Percentiles rank a stretch among this genome's conserved stretches.
Conservation (phyloP, 2,888 invertebrate species). For the Cantharis rustica region DNA sequence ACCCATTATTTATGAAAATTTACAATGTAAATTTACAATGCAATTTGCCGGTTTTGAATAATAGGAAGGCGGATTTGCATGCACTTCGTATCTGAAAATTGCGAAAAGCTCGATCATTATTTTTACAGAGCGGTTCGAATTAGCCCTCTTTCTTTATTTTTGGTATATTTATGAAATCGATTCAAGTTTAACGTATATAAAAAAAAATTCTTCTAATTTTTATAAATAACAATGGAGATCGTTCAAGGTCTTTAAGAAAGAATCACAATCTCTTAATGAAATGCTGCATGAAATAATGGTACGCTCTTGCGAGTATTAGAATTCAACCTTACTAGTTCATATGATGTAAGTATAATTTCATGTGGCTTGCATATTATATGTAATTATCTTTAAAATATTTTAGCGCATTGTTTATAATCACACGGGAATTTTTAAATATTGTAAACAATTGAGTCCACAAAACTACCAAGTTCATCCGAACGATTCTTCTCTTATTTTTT, state of each 20-base stretch:
- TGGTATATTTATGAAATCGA: not conserved
- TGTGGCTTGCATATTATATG: conserved; percentile 26
- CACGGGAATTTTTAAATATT: conserved; percentile 16
- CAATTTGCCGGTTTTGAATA: not conserved
- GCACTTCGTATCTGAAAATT: not conserved
- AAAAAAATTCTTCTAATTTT: not conserved
- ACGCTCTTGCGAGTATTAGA: conserved; percentile 23
- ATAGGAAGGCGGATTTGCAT: not conserved
- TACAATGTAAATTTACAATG: not conserved
- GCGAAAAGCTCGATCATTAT: not conserved
- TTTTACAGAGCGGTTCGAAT: too few species aligned
- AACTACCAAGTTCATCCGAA: not conserved
- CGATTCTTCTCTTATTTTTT: not conserved
- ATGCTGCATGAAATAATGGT: conserved; percentile 33
- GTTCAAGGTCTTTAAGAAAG: conserved; percentile 31
- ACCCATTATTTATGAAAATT: not conserved
- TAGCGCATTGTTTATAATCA: conserved; percentile 18
- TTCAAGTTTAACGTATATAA: not conserved
- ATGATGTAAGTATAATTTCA: conserved; percentile 36
- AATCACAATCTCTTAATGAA: conserved; percentile 35
- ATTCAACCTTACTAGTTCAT: conserved; percentile 39
- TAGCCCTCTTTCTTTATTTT: not conserved
- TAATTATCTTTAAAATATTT: conserved; percentile 7
- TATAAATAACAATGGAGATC: conserved; percentile 1
- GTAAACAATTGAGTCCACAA: not conserved